Conservation (phyloP, 2,113 vertebrate species). For the Dicentrarchus labrax region DNA sequence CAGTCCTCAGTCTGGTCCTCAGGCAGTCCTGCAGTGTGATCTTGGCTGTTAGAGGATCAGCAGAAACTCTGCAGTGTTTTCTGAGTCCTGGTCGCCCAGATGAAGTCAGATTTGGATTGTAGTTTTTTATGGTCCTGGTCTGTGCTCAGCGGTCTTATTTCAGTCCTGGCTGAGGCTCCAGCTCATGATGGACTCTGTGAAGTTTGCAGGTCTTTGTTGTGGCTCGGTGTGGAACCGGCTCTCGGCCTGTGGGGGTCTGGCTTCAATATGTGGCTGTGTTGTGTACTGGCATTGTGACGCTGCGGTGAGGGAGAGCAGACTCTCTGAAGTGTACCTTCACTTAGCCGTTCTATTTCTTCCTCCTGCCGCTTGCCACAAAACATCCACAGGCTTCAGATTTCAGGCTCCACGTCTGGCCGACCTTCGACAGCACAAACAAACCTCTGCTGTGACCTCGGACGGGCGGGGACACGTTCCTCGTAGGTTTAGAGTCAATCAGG, state of each 20-base stretch:
- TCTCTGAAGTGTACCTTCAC: constrained; percentile 90
- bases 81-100: neutral
- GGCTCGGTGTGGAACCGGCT: constrained; percentile 89
- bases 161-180: constrained; percentile 78
- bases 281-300: constrained; percentile 92
- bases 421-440: constrained; percentile 47
- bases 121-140: constrained; percentile 40
- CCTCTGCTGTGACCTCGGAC: constrained; percentile 8
- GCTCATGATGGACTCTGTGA: constrained; percentile 85
- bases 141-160: constrained; percentile 75
- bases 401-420: constrained; percentile 39
- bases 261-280: constrained; percentile 95
- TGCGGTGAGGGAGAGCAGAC: constrained; percentile 93
- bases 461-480: no score
- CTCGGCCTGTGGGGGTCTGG: constrained; percentile 89
- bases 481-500: no score
- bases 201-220: constrained; percentile 91
- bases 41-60: neutral
- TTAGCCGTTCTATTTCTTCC: constrained; percentile 84
- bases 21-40: neutral
- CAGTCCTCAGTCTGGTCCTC: neutral
- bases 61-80: neutral
- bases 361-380: constrained; percentile 65
- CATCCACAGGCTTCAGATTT: constrained; percentile 51
- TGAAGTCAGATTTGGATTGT: constrained; percentile 2